A percentile compares a stretch with the other conserved stretches of the same genome.
phyloP scores from a whole-genome alignment of 2,797 vertebrate genomes.

The Clarias fuscus region DNA sequence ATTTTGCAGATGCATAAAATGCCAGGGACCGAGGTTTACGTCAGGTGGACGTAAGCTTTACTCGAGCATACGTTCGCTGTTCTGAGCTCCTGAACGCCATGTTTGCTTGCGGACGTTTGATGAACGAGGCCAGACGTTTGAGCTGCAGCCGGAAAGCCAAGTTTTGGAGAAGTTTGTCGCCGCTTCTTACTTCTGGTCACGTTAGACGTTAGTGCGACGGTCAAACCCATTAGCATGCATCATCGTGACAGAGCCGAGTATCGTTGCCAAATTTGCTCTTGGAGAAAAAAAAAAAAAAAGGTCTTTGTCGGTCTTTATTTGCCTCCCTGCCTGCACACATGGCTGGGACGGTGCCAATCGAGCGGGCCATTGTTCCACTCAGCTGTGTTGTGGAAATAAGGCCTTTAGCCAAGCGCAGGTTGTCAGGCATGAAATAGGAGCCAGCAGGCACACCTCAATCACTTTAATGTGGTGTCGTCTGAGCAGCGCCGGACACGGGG shows the following conservation, averaged over 20 bases:
- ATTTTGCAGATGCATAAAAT: background rate
- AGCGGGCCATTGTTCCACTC: background rate
- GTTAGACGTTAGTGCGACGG: background rate
- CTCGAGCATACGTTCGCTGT: background rate
- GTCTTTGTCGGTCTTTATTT: background rate
- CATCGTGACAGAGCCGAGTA: background rate
- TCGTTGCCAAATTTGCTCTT: background rate
- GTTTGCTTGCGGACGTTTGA: background rate
- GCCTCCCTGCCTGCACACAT: background rate
- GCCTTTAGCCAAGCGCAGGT: constrained; percentile 26
- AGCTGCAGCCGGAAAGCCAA: background rate
- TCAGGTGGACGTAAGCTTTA: background rate
- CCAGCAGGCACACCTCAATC: constrained; percentile 47
- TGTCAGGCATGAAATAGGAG: constrained; percentile 41
- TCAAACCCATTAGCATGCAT: constrained; percentile 16
- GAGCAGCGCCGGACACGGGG: constrained; percentile 8
- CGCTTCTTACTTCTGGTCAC: background rate
- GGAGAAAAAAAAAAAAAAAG: background rate
- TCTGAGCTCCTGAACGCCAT: background rate
- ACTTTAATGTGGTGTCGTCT: constrained; percentile 46
- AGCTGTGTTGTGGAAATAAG: constrained; percentile 1
- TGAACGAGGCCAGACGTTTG: background rate
- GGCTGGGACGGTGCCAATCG: background rate
- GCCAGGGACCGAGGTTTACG: background rate
- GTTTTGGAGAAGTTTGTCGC: background rate